These are phyloP conservation scores for Epistrophella euchroma DNA, from an alignment of 2,888 invertebrate species.

Conservation along the genomic window DNA sequence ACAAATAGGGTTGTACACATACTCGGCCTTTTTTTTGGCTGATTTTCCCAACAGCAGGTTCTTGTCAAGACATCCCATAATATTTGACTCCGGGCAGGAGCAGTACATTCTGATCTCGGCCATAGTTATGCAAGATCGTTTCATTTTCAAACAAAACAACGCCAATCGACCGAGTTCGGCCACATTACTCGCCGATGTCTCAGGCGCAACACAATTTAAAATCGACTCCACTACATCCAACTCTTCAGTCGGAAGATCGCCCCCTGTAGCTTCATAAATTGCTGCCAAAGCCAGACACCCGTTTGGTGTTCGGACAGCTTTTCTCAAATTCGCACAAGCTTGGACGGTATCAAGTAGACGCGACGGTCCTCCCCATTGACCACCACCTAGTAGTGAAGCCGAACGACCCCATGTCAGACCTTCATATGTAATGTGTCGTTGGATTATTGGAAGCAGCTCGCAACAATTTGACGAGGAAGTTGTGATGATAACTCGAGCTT, in stretches of 20 bases:
- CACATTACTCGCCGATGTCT: conserved; percentile 79
- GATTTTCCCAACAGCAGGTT: conserved; percentile 83
- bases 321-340: conserved; percentile 82
- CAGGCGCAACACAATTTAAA: conserved; percentile 81
- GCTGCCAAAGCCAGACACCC: conserved; percentile 85
- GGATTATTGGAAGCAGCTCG: conserved; percentile 83
- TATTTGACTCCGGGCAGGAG: conserved; percentile 83
- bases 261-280: conserved; percentile 84
- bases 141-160: conserved; percentile 84
- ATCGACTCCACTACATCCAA: conserved; percentile 82
- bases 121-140: conserved; percentile 84
- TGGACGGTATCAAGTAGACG: conserved; percentile 83
- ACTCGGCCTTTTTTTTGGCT: conserved; percentile 83
- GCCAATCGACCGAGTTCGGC: conserved; percentile 85
- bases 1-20: conserved; percentile 84
- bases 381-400: conserved; percentile 84
- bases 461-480: conserved; percentile 83
- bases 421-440: conserved; percentile 84
- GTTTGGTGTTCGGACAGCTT: conserved; percentile 85
- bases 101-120: conserved; percentile 84
- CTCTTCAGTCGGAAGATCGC: conserved; percentile 82
- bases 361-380: conserved; percentile 84
- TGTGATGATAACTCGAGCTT: conserved; percentile 85
- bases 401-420: conserved; percentile 85
- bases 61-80: conserved; percentile 84